Evolutionary conservation across 2,113 vertebrate genomes (phyloP), one percentile per base, ranked within the genome.

Genomic region (Pionites leucogaster): DNA sequence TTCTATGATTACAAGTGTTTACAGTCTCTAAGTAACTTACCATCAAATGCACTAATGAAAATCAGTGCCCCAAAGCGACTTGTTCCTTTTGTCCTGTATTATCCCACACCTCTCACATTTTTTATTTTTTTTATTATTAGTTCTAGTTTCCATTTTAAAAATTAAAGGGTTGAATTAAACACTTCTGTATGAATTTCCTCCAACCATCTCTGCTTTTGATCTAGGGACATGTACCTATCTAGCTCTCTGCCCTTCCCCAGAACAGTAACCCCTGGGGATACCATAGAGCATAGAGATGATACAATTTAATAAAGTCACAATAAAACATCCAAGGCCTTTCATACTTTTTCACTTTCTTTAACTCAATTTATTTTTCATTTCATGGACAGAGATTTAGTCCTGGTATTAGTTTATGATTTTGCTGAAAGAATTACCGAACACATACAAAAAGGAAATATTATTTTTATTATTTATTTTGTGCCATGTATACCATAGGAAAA

Each of bases 311-410:
- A 98, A 98, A 97, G 97, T 98, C 97, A 98, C 98, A 98, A 98
- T 98, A 97, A 98, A 98, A 97, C 97, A 98, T 97, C 98, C 96
- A 95, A 97, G 96, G 98, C 97, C 98, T 97, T 96, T 97, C 97
- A 97, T 98, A 97, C 97, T 98, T 98, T 96, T 93, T 97, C 97
- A 97, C 97, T 98, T 97, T 97, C 98, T 98, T 98, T 98, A 98
- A 98, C 98, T 98, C 96, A 98, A 98, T 99, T 99, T 98, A 98
- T 98, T 98, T 99, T 98, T 98, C 98, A 98, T 98, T 99, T 98
- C 97, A 98, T 98, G 98, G 98, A 98, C 98, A 98, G 98, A 98
- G 97, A 98, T 98, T 98, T 98, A 98, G 98, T 98, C 98, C 77
- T 97, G 97, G 98, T 98, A 98, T 98, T 98, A 98, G 98, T 98